Percentiles rank a stretch among this genome's conserved stretches.
Evolutionary conservation across 2,888 invertebrate species (phyloP).

Genomic region (Pediacus dermestoides): DNA sequence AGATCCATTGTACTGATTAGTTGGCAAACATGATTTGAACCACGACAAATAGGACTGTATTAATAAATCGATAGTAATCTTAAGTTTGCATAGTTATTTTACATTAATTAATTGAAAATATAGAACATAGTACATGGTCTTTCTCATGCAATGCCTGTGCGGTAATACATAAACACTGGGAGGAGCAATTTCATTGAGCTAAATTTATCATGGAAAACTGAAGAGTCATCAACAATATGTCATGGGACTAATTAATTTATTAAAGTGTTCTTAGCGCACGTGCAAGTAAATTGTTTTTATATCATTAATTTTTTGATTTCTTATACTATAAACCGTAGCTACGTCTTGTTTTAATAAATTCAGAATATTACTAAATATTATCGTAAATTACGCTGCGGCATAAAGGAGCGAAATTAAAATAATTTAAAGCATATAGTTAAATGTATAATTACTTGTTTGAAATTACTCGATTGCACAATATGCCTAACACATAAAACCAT

Average conservation of each 20-base stretch:
- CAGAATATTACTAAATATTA: too few species aligned
- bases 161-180: conserved; percentile 9
- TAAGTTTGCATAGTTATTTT: conserved; percentile 34
- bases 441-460: conserved; percentile 7
- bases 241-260: too few species aligned
- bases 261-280: too few species aligned
- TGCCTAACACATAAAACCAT: conserved; percentile 5
- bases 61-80: conserved; percentile 32
- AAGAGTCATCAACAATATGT: too few species aligned
- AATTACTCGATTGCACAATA: conserved; percentile 7
- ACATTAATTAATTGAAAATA: conserved; percentile 39
- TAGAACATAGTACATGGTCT: conserved; percentile 24
- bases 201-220: too few species aligned
- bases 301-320: too few species aligned
- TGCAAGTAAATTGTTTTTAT: too few species aligned
- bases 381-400: too few species aligned
- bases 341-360: too few species aligned
- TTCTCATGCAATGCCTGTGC: conserved; percentile 20
- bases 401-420: too few species aligned
- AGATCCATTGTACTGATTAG: conserved; percentile 30
- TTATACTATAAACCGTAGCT: too few species aligned
- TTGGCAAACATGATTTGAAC: conserved; percentile 27
- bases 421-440: too few species aligned
- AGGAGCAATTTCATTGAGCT: conserved; percentile 17
- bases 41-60: conserved; percentile 33